Evolutionary conservation across 2,113 vertebrate species (phyloP), one percentile per base, ranked within the genome.

Genomic region (Pedetes capensis): DNA sequence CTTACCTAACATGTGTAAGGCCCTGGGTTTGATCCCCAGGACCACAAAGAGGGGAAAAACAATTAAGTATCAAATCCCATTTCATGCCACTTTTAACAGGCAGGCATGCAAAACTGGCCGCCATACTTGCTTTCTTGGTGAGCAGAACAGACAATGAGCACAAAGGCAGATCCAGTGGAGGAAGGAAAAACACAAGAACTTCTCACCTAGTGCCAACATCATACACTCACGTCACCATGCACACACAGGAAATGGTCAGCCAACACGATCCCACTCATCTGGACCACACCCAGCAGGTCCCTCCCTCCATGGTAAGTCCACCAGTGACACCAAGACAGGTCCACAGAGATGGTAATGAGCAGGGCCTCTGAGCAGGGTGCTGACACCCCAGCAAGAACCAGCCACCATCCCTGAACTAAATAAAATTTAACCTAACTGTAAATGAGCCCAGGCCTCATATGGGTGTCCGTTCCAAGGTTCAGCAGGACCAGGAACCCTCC

Each of bases 261-360:
- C 8, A 13, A 5, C 37, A 78, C 5, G 8, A 37, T 10, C 34
- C 34, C 17, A 4, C 6, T 23, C 29, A 8, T 27, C 17, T 18
- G 32, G 17, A 27, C 39, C 39, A 20, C 13, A 1, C 20, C 22
- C 55, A 20, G 18, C 44, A n/a, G 25, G 17, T 6, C 63, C n/a
- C 5, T 47, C n/a, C n/a, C 3, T 2, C 0, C 0, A 11, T 14
- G n/a, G n/a, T n/a, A n/a, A 27, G 27, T n/a, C 68, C 0, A 0
- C 42, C 66, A 27, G 22, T 6, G 37, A 64, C 34, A 37, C 44
- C 23, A 10, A 0, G 4, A 44, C 8, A 63, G 18, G 47, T 13
- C 29, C 69, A 22, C 1, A 32, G 61, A 57, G 27, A 22, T 0
- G 3, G 10, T n/a, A 22, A 27, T 23, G 0, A 8, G 27, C 2